phyloP scores from a whole-genome alignment of 2,888 invertebrate species.

The Drosophila phalerata region DNA sequence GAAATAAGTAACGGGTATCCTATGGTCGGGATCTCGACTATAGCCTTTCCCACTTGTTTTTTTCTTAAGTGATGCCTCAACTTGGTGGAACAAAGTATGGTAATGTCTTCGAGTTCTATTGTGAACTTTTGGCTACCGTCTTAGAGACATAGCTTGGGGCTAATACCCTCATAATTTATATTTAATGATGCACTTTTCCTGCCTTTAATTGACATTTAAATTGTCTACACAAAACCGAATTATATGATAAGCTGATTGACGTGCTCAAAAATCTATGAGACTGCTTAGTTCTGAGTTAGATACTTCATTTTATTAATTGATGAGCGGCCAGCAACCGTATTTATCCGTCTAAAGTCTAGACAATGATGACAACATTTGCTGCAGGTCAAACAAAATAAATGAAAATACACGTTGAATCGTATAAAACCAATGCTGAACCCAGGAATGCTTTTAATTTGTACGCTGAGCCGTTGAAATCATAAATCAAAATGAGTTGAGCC shows the following conservation, averaged over 20 bases:
- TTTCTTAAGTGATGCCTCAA: background rate
- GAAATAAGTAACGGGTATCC: too few species aligned
- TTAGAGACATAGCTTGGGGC: conserved; percentile 36
- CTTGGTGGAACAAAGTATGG: background rate
- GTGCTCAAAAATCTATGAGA: conserved; percentile 52
- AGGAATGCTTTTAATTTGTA: conserved; percentile 74
- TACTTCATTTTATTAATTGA: conserved; percentile 72
- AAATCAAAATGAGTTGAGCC: conserved; percentile 67
- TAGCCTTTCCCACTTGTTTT: too few species aligned
- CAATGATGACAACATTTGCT: conserved; percentile 77
- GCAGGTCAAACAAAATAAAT: conserved; percentile 65
- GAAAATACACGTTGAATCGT: conserved; percentile 14
- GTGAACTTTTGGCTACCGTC: conserved; percentile 62
- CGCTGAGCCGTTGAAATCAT: conserved; percentile 70
- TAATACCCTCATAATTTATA: conserved; percentile 73
- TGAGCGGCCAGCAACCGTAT: conserved; percentile 41
- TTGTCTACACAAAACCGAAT: conserved; percentile 59
- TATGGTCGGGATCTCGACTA: too few species aligned
- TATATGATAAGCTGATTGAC: conserved; percentile 77
- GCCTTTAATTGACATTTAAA: conserved; percentile 76
- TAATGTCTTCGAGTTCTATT: conserved; percentile 5
- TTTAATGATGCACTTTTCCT: conserved; percentile 72
- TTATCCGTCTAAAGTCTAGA: conserved; percentile 41
- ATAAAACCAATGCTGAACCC: conserved; percentile 21
- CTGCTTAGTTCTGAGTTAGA: conserved; percentile 30